phyloP scores from a whole-genome alignment of 1,140 invertebrate species.

The Euwallacea similis region DNA sequence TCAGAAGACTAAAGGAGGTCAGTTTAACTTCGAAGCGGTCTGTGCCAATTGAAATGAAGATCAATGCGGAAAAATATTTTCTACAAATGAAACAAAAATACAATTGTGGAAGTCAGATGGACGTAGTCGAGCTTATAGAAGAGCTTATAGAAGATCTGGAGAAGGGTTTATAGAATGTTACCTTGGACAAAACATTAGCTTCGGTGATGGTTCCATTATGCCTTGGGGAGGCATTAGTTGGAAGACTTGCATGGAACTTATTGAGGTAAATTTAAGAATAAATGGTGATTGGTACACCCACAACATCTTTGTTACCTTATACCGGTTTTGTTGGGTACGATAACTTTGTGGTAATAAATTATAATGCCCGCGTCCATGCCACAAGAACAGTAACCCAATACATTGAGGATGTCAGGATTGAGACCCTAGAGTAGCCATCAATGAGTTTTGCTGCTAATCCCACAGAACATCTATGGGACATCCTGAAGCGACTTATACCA shows the following conservation, averaged over 20 bases:
- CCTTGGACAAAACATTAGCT: conserved; percentile 40
- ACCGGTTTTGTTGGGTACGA: background rate
- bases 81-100: conserved; percentile 24
- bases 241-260: conserved; percentile 10
- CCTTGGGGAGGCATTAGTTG: conserved; percentile 47
- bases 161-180: conserved; percentile 44
- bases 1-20: background rate
- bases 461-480: background rate
- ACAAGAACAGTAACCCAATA: conserved; percentile 9
- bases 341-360: conserved; percentile 14
- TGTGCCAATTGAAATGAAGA: too few species aligned
- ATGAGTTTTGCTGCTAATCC: conserved; percentile 1
- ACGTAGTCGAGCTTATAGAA: conserved; percentile 42
- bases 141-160: conserved; percentile 38
- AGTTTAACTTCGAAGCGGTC: conserved; percentile 20
- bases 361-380: background rate
- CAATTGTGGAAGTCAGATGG: conserved; percentile 28
- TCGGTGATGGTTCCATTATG: conserved; percentile 48
- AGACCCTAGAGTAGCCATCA: conserved; percentile 13
- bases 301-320: conserved; percentile 20
- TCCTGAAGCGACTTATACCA: background rate
- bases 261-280: conserved; percentile 35
- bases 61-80: conserved; percentile 23
- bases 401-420: conserved; percentile 15
- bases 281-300: conserved; percentile 25